phyloP scores from a whole-genome alignment of 2,797 vertebrate genomes.

The Channallabes apus region DNA sequence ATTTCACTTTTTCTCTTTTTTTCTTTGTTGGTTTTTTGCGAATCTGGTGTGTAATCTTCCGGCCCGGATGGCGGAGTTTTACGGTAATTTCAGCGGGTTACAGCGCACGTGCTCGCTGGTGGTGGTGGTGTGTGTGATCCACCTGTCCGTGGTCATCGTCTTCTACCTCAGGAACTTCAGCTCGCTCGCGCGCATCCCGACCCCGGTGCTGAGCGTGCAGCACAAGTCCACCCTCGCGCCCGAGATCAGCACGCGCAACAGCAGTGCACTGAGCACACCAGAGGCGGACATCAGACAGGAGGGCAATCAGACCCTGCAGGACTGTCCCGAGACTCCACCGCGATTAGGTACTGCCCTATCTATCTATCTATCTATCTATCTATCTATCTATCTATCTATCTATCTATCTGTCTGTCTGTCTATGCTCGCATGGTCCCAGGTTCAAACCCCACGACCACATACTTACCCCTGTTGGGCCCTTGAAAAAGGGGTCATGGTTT shows the following conservation, averaged over 20 bases:
- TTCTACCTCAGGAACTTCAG: not conserved
- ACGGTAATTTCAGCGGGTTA: not conserved
- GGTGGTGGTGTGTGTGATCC: not conserved
- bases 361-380: not conserved
- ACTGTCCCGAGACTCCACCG: not conserved
- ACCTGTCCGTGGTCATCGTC: not conserved
- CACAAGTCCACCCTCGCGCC: not conserved
- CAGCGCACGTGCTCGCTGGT: not conserved
- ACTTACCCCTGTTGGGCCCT: too few species aligned
- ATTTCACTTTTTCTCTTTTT: not conserved
- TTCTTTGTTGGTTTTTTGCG: not conserved
- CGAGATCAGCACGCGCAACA: not conserved
- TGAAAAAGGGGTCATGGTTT: too few species aligned
- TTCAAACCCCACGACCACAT: too few species aligned
- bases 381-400: not conserved
- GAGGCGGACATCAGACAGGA: too few species aligned
- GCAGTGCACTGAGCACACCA: not conserved
- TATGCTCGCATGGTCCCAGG: too few species aligned
- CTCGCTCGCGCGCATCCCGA: not conserved
- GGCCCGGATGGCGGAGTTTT: not conserved
- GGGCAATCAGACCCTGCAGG: too few species aligned
- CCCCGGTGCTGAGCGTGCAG: not conserved
- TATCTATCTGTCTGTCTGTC: too few species aligned
- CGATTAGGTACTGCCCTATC: not conserved
- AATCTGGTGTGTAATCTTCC: too few species aligned